These are phyloP conservation scores for Osmoderma eremita DNA, from an alignment of 2,888 invertebrate species.

Conservation along the genomic window DNA sequence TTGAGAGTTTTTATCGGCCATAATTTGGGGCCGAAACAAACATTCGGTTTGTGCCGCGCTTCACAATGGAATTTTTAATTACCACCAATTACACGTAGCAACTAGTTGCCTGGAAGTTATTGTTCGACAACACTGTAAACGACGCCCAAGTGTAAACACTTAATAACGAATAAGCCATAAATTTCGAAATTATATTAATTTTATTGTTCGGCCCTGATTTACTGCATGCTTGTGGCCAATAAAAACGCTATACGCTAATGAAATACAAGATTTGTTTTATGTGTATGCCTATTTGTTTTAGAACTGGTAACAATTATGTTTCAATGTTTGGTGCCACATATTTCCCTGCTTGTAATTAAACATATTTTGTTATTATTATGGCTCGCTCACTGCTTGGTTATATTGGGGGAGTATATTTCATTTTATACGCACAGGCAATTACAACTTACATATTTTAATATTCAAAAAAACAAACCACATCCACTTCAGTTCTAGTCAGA, in stretches of 20 bases:
- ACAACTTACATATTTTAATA: no score
- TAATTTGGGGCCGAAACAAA: constrained; percentile 34
- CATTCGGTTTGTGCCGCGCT: constrained; percentile 30
- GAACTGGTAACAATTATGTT: no score
- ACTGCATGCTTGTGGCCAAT: constrained; percentile 36
- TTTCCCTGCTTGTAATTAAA: no score
- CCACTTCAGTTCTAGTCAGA: no score
- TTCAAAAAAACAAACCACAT: no score
- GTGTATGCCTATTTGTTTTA: constrained; percentile 13
- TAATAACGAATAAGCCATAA: constrained; percentile 37
- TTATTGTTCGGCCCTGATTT: constrained; percentile 35
- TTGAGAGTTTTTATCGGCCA: constrained; percentile 34
- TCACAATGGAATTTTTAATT: constrained; percentile 38
- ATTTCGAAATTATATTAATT: constrained; percentile 38
- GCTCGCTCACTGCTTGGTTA: no score
- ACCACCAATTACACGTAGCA: constrained; percentile 36
- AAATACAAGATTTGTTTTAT: constrained; percentile 35
- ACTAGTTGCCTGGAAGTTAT: constrained; percentile 37
- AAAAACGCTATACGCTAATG: constrained; percentile 37
- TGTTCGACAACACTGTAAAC: constrained; percentile 36
- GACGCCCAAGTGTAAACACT: constrained; percentile 36
- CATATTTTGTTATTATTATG: no score
- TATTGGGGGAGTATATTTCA: no score
- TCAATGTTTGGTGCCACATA: no score
- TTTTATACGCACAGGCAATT: no score